Evolutionary conservation across 2,797 vertebrate genomes (phyloP).

Genomic region (Catostomus latipinnis): DNA sequence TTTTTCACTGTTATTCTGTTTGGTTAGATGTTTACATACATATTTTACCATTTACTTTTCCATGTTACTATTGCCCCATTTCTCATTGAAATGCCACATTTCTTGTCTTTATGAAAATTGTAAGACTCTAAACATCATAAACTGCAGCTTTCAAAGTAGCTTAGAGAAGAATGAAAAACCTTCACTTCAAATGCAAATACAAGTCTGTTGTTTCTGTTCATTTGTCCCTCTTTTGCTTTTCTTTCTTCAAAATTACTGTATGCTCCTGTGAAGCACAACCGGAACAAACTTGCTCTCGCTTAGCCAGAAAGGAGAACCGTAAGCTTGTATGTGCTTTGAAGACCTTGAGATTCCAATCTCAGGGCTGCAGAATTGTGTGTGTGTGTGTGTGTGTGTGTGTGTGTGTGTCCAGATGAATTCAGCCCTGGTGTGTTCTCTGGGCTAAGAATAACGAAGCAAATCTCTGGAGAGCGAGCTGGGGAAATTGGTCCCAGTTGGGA

Average conservation of each 20-base stretch:
- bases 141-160: slow-evolving; percentile 8
- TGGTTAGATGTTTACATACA: slow-evolving; percentile 9
- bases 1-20: background rate
- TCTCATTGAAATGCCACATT: slow-evolving; percentile 14
- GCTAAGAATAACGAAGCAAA: slow-evolving; percentile 50
- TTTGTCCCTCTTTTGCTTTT: slow-evolving; percentile 31
- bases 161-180: background rate
- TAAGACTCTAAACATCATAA: background rate
- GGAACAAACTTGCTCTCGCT: slow-evolving; percentile 51
- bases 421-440: slow-evolving; percentile 39
- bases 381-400: slow-evolving; percentile 29
- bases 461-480: slow-evolving; percentile 43
- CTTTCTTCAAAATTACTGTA: slow-evolving; percentile 25
- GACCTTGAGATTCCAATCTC: slow-evolving; percentile 48
- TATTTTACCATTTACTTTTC: slow-evolving; percentile 8
- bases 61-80: slow-evolving; percentile 24
- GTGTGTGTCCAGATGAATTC: slow-evolving; percentile 43
- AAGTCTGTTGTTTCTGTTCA: background rate
- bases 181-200: slow-evolving; percentile 38
- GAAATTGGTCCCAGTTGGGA: slow-evolving; percentile 50
- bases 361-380: slow-evolving; percentile 43
- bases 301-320: slow-evolving; percentile 24
- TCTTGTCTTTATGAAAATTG: background rate
- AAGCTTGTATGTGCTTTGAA: slow-evolving; percentile 42
- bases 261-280: slow-evolving; percentile 51